These are phyloP conservation scores for Tribolium freemani DNA, from an alignment of 2,888 invertebrate species.

Conservation along the genomic window DNA sequence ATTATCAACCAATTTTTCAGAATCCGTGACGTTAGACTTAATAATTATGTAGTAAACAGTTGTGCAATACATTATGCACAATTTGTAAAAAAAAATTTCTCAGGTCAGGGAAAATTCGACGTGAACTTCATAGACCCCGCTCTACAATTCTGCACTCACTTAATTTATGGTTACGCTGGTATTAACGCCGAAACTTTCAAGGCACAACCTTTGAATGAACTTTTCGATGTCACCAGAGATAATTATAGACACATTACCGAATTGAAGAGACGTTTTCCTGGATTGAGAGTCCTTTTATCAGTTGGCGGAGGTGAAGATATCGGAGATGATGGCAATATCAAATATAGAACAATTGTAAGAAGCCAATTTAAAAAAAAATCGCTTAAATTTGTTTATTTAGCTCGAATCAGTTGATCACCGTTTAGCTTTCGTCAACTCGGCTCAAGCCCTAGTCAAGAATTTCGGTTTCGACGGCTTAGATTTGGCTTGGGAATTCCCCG, in stretches of 20 bases:
- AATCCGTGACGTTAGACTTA: too few relatives aligned
- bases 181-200: constrained; percentile 80
- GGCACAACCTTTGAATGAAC: constrained; percentile 79
- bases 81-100: too few relatives aligned
- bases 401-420: constrained; percentile 82
- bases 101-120: constrained; percentile 86
- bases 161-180: constrained; percentile 84
- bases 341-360: constrained; percentile 80
- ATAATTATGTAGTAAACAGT: too few relatives aligned
- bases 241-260: constrained; percentile 81
- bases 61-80: too few relatives aligned
- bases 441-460: constrained; percentile 78
- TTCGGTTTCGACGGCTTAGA: constrained; percentile 91
- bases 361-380: not conserved
- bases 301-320: constrained; percentile 84
- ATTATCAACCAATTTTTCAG: too few relatives aligned
- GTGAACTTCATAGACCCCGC: constrained; percentile 81
- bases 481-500: constrained; percentile 88
- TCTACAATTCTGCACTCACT: constrained; percentile 82
- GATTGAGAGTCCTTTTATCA: constrained; percentile 79
- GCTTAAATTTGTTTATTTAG: constrained; percentile 62
- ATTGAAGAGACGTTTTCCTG: constrained; percentile 79
- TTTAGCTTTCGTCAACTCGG: constrained; percentile 83
- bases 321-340: constrained; percentile 68
- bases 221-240: constrained; percentile 81